These are phyloP conservation scores for Lutjanus argentimaculatus DNA, from an alignment of 2,797 vertebrate species.

Conservation along the genomic window DNA sequence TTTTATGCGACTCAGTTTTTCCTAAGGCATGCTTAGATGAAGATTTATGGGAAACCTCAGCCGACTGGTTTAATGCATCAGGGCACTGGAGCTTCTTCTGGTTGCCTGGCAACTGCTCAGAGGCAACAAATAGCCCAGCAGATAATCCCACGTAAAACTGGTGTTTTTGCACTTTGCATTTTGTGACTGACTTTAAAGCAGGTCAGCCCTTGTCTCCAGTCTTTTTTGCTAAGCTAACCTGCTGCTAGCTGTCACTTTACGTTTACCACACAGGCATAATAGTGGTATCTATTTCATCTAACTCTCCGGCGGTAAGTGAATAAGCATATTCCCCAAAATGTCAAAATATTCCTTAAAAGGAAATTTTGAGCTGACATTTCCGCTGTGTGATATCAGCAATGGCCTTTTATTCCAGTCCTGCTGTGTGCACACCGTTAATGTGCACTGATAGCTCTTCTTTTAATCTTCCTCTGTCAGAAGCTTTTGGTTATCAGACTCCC, in stretches of 20 bases:
- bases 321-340: not conserved
- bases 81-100: too few relatives aligned
- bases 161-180: too few relatives aligned
- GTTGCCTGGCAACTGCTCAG: too few relatives aligned
- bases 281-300: not conserved
- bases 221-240: not conserved
- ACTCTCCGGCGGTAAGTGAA: not conserved
- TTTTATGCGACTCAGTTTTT: too few relatives aligned
- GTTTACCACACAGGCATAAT: not conserved
- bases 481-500: slow-evolving; percentile 42
- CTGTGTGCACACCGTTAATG: slow-evolving; percentile 7
- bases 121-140: too few relatives aligned
- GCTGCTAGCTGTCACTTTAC: not conserved
- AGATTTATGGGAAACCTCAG: too few relatives aligned
- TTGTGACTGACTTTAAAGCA: not conserved
- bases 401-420: slow-evolving; percentile 6
- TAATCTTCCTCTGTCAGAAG: slow-evolving; percentile 39
- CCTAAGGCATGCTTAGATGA: too few relatives aligned
- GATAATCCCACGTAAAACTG: too few relatives aligned
- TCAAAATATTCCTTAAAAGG: not conserved
- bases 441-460: slow-evolving; percentile 25
- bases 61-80: too few relatives aligned
- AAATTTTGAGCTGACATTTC: not conserved
- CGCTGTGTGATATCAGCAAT: not conserved
- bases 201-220: too few relatives aligned